Conservation (phyloP, 2,113 vertebrate genomes). For the Vidua macroura region DNA sequence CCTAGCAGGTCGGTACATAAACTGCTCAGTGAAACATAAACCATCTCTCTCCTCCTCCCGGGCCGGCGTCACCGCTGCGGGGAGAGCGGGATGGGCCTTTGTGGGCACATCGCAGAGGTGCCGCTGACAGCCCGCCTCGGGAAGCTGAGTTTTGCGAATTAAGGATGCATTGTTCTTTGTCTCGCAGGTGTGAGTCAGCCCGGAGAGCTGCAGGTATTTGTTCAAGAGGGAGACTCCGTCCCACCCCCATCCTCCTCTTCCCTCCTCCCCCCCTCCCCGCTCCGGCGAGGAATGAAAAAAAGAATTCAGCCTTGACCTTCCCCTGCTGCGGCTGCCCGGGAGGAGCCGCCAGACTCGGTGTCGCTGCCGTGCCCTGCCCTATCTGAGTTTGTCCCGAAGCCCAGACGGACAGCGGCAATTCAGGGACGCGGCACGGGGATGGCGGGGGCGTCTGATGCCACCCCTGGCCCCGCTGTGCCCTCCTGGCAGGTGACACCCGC, state of each 20-base stretch:
- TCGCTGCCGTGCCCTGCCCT: neutral
- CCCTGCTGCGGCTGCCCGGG: neutral
- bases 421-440: rapidly evolving
- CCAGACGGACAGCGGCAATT: neutral
- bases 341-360: neutral
- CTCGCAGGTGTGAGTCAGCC: neutral
- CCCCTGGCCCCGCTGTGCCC: neutral
- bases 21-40: neutral
- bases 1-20: slow-evolving; percentile 6
- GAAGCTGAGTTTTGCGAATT: neutral
- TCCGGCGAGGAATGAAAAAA: neutral
- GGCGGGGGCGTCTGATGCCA: neutral
- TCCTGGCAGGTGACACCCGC: neutral
- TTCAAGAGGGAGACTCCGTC: neutral
- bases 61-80: neutral
- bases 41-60: neutral
- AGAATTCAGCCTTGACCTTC: neutral
- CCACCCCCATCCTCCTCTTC: neutral
- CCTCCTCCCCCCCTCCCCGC: neutral
- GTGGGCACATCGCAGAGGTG: neutral
- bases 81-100: neutral
- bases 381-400: neutral
- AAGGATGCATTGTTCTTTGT: slow-evolving; percentile 20
- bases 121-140: neutral
- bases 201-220: neutral